Base-by-base conservation (phyloP, 2,113 vertebrate species). In the Coryphaenoides rupestris region DNA sequence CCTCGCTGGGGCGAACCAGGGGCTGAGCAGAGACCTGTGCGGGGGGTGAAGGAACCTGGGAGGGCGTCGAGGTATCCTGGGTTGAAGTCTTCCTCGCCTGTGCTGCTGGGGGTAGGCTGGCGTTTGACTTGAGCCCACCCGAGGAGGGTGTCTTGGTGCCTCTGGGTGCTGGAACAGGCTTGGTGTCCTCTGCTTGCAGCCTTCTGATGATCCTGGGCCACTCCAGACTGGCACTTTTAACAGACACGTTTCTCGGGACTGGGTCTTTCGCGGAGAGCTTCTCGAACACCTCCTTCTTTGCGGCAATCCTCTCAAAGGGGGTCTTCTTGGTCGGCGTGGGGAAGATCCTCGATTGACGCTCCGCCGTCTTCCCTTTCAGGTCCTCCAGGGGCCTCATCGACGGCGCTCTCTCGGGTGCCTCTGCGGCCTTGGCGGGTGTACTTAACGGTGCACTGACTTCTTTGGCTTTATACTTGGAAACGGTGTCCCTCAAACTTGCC, bases 271-370 rank as follows among this genome's bases (percentile, higher is more conserved):
- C 82, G 2, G 71, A 22, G 54, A 85, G 4, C 0, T 73, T 88
- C 66, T 81, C 84, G n/a, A 86, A 69, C 19, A 70, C 69, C 0
- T 79, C 81, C 62, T 88, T 88, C 65, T 80, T 89, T 40, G 80
- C 82, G 0, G 74, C 79, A 24, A 76, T 70, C 33, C 78, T 89
- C 23, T 77, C 66, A 65, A 87, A 90, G 3, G 73, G 57, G 0
- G 84, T 81, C 72, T 65, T 89, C 49, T 76, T 84, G 3, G 65
- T 67, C 5, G 74, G 81, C 4, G 91, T 92, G 21, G 72, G 73
- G 63, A 80, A 67, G 0, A 54, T 56, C 1, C 79, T 50, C 19
- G 55, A n/a, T n/a, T n/a, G 12, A 1, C 75, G 61, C 0, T 53
- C 58, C 0, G 83, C 84, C 0, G 69, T 57, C 15, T 69, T 64